phyloP scores from a whole-genome alignment of 2,888 invertebrate species.

The Drosophila kuntzei region DNA sequence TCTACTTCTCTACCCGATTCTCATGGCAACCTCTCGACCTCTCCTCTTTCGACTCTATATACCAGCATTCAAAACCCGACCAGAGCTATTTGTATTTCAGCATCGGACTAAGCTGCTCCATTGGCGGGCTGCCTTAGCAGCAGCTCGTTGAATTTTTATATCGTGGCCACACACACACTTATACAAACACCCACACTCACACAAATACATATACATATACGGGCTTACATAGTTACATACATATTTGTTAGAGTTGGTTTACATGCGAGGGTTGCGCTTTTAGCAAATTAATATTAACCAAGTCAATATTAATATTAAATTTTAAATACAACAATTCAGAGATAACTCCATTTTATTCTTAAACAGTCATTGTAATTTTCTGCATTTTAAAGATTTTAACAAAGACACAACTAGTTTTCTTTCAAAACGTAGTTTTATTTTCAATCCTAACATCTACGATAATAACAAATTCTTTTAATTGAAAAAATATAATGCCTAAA shows the following conservation, averaged over 20 bases:
- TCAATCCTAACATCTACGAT: too few relatives aligned
- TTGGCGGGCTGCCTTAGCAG: conserved; percentile 50
- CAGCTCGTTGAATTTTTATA: conserved; percentile 75
- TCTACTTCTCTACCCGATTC: not conserved
- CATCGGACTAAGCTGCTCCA: conserved; percentile 54
- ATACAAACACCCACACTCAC: conserved; percentile 1
- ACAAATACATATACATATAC: conserved; percentile 1
- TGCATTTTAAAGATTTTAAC: too few relatives aligned
- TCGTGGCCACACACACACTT: conserved; percentile 59
- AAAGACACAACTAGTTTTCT: too few relatives aligned
- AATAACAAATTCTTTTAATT: too few relatives aligned
- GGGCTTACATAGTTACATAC: conserved; percentile 41
- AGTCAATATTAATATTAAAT: too few relatives aligned
- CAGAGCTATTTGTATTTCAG: conserved; percentile 57
- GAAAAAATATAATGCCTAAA: too few relatives aligned
- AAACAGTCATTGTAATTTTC: too few relatives aligned
- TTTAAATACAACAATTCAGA: too few relatives aligned
- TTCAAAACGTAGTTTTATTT: too few relatives aligned
- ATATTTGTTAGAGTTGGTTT: conserved; percentile 27
- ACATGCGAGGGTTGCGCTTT: conserved; percentile 21
- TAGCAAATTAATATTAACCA: not conserved
- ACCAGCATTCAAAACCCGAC: conserved; percentile 19
- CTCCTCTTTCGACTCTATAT: not conserved
- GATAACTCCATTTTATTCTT: too few relatives aligned
- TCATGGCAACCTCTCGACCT: not conserved